phyloP scores from a whole-genome alignment of 2,113 vertebrate species.

The Cromileptes altivelis region DNA sequence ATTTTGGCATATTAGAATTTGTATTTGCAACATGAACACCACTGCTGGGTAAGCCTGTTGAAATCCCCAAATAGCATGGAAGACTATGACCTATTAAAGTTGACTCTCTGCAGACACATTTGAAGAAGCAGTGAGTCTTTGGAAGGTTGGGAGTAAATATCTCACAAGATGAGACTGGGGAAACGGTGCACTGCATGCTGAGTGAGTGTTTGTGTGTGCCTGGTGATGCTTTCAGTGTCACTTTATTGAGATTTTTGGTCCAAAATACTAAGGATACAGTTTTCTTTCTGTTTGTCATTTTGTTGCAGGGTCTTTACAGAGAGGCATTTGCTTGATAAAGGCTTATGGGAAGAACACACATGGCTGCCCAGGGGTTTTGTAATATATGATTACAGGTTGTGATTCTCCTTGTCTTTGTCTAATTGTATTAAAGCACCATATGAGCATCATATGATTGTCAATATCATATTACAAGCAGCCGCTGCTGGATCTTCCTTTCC shows the following conservation, averaged over 20 bases:
- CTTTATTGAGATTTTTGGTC: not conserved
- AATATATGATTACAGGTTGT: not conserved
- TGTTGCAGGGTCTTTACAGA: constrained; percentile 2
- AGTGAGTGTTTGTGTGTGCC: not conserved
- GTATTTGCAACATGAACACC: not conserved
- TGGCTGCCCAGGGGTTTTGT: not conserved
- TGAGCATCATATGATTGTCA: constrained; percentile 3
- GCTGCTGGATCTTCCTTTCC: not conserved
- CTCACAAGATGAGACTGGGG: not conserved
- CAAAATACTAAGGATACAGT: not conserved
- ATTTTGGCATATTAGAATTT: not conserved
- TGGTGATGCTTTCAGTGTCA: not conserved
- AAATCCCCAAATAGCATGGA: constrained; percentile 9
- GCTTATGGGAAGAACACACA: not conserved
- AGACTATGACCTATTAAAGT: constrained; percentile 29
- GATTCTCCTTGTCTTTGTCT: constrained; percentile 3
- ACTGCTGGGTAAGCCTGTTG: constrained; percentile 4
- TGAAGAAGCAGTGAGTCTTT: not conserved
- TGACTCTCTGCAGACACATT: constrained; percentile 13
- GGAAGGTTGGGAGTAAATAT: constrained; percentile 13
- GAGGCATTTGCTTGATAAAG: not conserved
- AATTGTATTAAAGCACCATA: not conserved
- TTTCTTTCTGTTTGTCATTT: not conserved
- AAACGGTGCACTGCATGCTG: not conserved
- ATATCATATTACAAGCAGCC: not conserved